A percentile compares a stretch with the other conserved stretches of the same genome.
Conservation (phyloP, 2,113 vertebrate genomes). For the Brachypodius melanocephalos region DNA sequence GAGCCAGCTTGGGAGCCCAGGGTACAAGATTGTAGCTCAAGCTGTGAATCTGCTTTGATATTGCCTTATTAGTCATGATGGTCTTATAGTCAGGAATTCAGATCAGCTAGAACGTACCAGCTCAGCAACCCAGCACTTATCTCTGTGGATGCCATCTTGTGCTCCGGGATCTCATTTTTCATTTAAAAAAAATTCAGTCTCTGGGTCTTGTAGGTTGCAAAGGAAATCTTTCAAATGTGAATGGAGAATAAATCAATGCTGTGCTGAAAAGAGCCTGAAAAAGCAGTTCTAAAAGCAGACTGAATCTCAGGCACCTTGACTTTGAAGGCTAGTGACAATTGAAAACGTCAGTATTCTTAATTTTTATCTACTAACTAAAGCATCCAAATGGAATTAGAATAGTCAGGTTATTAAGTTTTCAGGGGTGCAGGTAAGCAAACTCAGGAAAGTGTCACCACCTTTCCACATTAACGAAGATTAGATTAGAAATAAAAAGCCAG, state of each 20-base stretch:
- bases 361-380: conserved; percentile 20
- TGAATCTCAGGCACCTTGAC: neutral
- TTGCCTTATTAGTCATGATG: conserved; percentile 52
- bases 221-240: conserved; percentile 49
- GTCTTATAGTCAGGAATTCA: conserved; percentile 54
- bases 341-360: neutral
- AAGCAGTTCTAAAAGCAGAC: conserved; percentile 24
- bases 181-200: conserved; percentile 62
- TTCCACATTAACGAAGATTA: neutral
- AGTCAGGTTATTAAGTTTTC: neutral
- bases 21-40: conserved; percentile 56
- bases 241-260: conserved; percentile 43
- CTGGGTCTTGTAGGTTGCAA: conserved; percentile 42
- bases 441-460: neutral
- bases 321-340: conserved; percentile 1
- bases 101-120: conserved; percentile 37
- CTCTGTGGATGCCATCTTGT: conserved; percentile 51
- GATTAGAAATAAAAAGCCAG: neutral
- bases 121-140: conserved; percentile 59
- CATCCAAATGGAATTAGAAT: neutral
- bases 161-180: conserved; percentile 58
- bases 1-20: conserved; percentile 53
- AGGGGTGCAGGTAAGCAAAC: neutral
- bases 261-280: conserved; percentile 26
- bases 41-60: conserved; percentile 51